Evolutionary conservation across 2,797 vertebrate genomes (phyloP).

Genomic region (Cuniculus paca): DNA sequence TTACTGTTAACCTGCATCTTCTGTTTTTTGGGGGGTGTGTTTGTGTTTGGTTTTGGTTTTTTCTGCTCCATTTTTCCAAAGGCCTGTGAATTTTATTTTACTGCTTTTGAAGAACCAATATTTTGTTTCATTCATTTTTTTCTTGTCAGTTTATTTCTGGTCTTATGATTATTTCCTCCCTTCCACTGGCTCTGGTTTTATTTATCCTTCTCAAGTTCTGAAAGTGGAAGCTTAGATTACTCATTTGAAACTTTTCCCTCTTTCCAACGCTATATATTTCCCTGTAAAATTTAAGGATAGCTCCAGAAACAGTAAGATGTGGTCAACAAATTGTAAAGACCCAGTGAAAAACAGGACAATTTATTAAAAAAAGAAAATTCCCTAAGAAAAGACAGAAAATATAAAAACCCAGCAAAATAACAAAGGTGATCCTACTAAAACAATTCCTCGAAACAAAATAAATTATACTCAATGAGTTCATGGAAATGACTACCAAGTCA

Average conservation of each 20-base stretch:
- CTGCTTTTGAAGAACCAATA: not conserved
- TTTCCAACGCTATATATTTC: constrained; percentile 25
- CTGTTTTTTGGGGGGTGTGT: not conserved
- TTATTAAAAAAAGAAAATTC: constrained; percentile 62
- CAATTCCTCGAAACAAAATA: constrained; percentile 39
- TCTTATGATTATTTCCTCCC: constrained; percentile 22
- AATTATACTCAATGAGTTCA: not conserved
- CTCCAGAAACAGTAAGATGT: not conserved
- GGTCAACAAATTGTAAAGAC: constrained; percentile 62
- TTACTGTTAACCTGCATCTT: not conserved
- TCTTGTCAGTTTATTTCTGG: constrained; percentile 25
- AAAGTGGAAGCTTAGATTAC: not conserved
- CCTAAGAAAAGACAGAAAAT: constrained; percentile 57
- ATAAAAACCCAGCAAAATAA: constrained; percentile 39
- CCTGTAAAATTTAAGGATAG: not conserved
- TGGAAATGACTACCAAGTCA: not conserved
- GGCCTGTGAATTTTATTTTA: not conserved
- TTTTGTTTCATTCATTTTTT: constrained; percentile 53
- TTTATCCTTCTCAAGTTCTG: constrained; percentile 17
- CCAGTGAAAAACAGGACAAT: constrained; percentile 26
- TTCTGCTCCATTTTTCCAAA: not conserved
- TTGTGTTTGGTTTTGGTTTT: not conserved
- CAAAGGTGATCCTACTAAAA: constrained; percentile 2
- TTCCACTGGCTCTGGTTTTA: constrained; percentile 45
- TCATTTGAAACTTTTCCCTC: not conserved